These are phyloP conservation scores for Lagria hirta DNA, from an alignment of 2,888 invertebrate species.

Conservation along the genomic window DNA sequence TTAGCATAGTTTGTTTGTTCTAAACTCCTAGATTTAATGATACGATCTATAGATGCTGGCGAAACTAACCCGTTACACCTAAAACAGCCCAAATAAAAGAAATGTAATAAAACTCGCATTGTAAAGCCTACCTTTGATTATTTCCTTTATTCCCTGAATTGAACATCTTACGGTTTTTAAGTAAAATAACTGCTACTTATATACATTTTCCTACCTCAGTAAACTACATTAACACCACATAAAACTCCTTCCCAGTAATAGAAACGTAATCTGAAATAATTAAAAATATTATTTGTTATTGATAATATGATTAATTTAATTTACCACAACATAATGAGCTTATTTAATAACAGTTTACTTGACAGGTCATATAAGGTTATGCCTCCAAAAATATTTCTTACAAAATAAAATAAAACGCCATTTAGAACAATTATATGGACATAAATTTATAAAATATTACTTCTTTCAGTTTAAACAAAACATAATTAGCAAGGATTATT, in stretches of 20 bases:
- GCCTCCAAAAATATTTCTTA: conserved; percentile 25
- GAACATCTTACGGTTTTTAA: conserved; percentile 46
- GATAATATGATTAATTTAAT: conserved; percentile 36
- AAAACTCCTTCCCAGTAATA: no score
- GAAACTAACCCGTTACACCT: conserved; percentile 43
- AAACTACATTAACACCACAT: conserved; percentile 19
- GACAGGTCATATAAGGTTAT: conserved; percentile 52
- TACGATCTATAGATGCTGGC: conserved; percentile 35
- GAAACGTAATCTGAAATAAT: conserved; percentile 21
- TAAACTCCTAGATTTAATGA: conserved; percentile 34
- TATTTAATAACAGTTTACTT: conserved; percentile 43
- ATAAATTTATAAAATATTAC: conserved; percentile 20
- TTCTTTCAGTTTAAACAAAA: conserved; percentile 29
- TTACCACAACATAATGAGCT: conserved; percentile 43
- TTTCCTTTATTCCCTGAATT: conserved; percentile 45
- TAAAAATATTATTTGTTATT: conserved; percentile 4
- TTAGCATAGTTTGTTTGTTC: conserved; percentile 33
- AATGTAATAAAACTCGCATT: no score
- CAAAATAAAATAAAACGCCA: conserved; percentile 18
- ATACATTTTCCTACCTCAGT: conserved; percentile 28
- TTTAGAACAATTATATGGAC: conserved; percentile 8
- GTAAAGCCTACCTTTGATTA: conserved; percentile 42
- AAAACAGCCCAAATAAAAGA: no score
- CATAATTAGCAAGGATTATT: conserved; percentile 32
- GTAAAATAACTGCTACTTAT: conserved; percentile 16